Evolutionary conservation across 2,113 vertebrate genomes (phyloP).

Genomic region (Ictalurus punctatus): DNA sequence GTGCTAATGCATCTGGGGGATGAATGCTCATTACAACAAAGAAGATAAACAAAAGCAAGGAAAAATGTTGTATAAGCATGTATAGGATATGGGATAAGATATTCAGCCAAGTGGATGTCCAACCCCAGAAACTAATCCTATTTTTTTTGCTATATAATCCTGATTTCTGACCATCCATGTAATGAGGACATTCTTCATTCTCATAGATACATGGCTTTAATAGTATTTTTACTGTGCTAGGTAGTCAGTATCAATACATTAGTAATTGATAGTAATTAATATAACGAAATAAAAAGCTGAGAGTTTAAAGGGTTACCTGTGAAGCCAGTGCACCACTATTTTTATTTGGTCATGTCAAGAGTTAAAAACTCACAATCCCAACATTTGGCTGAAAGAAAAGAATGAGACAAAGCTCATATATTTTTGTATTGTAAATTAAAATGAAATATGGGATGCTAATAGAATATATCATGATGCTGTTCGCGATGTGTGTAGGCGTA

Average conservation of each 20-base stretch:
- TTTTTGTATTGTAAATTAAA: neutral
- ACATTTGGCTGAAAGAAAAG: neutral
- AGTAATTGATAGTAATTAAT: neutral
- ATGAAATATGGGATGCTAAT: neutral
- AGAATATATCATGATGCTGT: neutral
- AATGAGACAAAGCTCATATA: neutral
- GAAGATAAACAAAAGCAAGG: neutral
- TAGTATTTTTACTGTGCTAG: neutral
- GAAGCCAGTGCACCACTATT: neutral
- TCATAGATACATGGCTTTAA: neutral
- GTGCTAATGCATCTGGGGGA: constrained; percentile 13
- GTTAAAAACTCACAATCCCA: neutral
- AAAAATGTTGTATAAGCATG: neutral
- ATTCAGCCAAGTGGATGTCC: neutral
- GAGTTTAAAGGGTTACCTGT: neutral
- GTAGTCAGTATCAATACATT: neutral
- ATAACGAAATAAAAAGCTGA: neutral
- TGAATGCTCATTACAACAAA: constrained; percentile 2
- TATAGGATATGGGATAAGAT: neutral
- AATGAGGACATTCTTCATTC: neutral
- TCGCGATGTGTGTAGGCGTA: neutral
- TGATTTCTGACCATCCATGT: neutral
- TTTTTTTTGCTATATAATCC: neutral
- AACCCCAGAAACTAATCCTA: neutral
- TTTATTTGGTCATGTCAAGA: neutral